Evolutionary conservation across 2,797 vertebrate genomes (phyloP), one percentile per base, ranked within the genome.

Genomic region (Florisuga fusca): DNA sequence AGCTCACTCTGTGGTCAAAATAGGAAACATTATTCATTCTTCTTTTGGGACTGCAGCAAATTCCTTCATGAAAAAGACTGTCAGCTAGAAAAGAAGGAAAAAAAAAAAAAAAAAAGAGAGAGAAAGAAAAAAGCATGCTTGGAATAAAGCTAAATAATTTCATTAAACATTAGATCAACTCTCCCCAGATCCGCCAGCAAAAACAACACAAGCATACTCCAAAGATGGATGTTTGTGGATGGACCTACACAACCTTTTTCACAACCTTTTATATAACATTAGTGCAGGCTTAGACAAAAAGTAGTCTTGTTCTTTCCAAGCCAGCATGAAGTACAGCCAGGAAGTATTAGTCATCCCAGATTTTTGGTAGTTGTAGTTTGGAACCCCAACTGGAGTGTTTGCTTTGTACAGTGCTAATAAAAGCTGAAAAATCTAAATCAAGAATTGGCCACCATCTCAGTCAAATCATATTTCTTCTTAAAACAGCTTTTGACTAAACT

Each of bases 311-410:
- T 94, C 89, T 92, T 92, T 86, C 38, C 77, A 71, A 96, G 93
- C 48, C 83, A 93, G 83, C 85, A 51, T 33, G 87, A 95, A 95
- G 94, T 46, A 36, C 29, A 90, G 96, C 87, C 92, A 94, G 93
- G 85, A 93, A 96, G 94, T 2, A 38, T 96, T 94, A 95, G 92
- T 96, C 95, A 97, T 91, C 87, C 34, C 85, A 90, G 89, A 91
- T 46, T 90, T 91, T 88, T 90, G 93, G 94, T 96, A 88, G 92
- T 67, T 88, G 89, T 84, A 95, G 94, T 93, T 94, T 95, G 87
- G 94, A 96, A 86, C 53, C 89, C 87, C 91, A 93, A 5, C 51
- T 54, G 45, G 55, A 79, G 79, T 69, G 48, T 92, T 95, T 96
- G 84, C 58, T 93, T 94, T 93, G 58, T 84, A 59, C 68, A 50